Evolutionary conservation across 2,888 invertebrate genomes (phyloP).

Genomic region (Acanthosepion pharaonis): DNA sequence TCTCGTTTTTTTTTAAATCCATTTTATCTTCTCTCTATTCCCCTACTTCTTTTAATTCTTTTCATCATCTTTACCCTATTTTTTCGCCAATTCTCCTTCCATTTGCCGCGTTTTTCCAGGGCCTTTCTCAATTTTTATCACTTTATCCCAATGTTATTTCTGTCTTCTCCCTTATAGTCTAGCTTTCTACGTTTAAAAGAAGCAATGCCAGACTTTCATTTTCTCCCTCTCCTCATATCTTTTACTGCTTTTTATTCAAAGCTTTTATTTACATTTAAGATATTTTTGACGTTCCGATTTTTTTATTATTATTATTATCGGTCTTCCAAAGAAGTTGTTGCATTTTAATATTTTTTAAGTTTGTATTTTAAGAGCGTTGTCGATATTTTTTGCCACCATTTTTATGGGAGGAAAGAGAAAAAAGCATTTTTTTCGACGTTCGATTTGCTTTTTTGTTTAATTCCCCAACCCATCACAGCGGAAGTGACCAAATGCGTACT

Average conservation of each 20-base stretch:
- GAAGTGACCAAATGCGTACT: conserved; percentile 23
- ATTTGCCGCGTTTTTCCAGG: neutral
- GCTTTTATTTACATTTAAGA: conserved; percentile 33
- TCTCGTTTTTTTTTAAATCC: neutral
- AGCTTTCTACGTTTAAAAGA: neutral
- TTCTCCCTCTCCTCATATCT: neutral
- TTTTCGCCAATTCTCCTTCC: neutral
- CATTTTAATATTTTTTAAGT: conserved; percentile 10
- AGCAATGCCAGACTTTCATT: neutral
- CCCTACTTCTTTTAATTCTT: neutral
- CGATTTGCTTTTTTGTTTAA: no score
- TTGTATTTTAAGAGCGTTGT: neutral
- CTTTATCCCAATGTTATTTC: neutral
- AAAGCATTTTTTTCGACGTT: no score
- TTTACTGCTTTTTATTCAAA: neutral
- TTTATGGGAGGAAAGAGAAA: no score
- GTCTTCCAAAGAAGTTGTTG: conserved; percentile 7
- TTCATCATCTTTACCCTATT: neutral
- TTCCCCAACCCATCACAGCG: neutral
- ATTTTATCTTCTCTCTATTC: neutral
- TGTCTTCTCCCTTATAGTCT: neutral
- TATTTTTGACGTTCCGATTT: neutral
- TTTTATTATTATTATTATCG: neutral
- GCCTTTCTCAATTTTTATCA: neutral
- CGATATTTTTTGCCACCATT: neutral